Percentiles rank a stretch among this genome's conserved stretches.
Conservation (phyloP, 2,888 invertebrate genomes). For the Agonum fuliginosum region DNA sequence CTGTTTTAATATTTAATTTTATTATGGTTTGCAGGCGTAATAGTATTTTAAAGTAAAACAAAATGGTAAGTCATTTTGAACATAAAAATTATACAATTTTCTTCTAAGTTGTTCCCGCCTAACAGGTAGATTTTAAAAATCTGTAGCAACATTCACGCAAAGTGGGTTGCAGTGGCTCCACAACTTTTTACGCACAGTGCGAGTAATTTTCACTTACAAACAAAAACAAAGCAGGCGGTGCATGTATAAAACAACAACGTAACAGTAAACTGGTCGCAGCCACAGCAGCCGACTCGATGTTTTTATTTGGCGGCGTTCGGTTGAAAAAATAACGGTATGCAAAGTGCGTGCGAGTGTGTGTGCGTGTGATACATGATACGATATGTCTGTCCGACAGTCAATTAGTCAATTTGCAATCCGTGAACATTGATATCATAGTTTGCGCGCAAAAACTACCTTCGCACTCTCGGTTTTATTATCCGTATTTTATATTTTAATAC, state of each 20-base stretch:
- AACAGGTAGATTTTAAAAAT: not conserved
- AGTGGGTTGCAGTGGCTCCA: constrained; percentile 4
- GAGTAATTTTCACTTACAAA: constrained; percentile 43
- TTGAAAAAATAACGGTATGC: constrained; percentile 55
- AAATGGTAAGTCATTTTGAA: too few relatives aligned
- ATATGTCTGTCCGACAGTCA: constrained; percentile 37
- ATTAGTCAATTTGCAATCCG: constrained; percentile 19
- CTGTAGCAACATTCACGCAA: not conserved
- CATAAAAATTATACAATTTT: too few relatives aligned
- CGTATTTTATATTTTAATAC: too few relatives aligned
- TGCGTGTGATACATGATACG: constrained; percentile 48
- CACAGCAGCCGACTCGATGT: constrained; percentile 17
- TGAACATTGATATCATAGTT: not conserved
- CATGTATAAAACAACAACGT: constrained; percentile 39
- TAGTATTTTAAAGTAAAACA: too few relatives aligned
- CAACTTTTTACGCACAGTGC: not conserved
- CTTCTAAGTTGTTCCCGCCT: not conserved
- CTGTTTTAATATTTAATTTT: too few relatives aligned
- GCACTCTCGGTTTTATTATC: too few relatives aligned
- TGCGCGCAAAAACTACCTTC: not conserved
- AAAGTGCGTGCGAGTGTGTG: constrained; percentile 27
- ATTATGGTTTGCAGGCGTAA: too few relatives aligned
- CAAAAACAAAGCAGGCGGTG: constrained; percentile 31
- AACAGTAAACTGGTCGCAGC: constrained; percentile 45
- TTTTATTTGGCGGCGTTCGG: constrained; percentile 29